Evolutionary conservation across 2,113 vertebrate species (phyloP), one percentile per base, ranked within the genome.

Genomic region (Triplophysa tibetana): DNA sequence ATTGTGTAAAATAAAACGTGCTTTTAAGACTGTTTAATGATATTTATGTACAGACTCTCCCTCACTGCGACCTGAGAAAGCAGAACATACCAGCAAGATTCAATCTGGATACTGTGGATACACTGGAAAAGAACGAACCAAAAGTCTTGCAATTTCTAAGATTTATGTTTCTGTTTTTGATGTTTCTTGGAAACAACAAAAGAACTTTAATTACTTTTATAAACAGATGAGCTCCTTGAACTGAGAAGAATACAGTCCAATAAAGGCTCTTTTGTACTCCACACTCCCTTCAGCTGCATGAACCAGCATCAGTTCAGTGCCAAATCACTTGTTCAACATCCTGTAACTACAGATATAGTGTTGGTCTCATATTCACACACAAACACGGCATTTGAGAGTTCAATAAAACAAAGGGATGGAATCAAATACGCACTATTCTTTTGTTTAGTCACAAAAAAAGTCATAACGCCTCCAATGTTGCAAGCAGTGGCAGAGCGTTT

Each of bases 81-180:
- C 14, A 75, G 70, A 69, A 58, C 72, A 62, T 63, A 66, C 63
- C 69, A 85, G 63, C 24, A 69, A 70, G 26, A 70, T 66, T 54
- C 33, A 21, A 61, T 69, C 75, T 66, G 38, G 79, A 81, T 81
- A 70, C 83, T 79, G 70, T 70, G 79, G 58, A 48, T 43, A 65
- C 65, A 70, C 62, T 64, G 70, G 73, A 48, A 65, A 78, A 80
- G 64, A 70, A 81, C 63, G 56, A 17, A 41, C 77, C 79, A 74
- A 67, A 21, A 70, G 26, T 45, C 50, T 72, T 80, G 14, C 73
- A 26, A 64, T 60, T 79, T 75, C 64, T 74, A 16, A 33, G 77
- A 84, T 84, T 79, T 63, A 81, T 70, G 79, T 65, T 78, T 81
- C 43, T 81, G 83, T 81, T 70, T 75, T 56, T 80, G 61, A 73